Evolutionary conservation across 2,888 invertebrate genomes (phyloP).

Genomic region (Scaptodrosophila latifasciaeformis): DNA sequence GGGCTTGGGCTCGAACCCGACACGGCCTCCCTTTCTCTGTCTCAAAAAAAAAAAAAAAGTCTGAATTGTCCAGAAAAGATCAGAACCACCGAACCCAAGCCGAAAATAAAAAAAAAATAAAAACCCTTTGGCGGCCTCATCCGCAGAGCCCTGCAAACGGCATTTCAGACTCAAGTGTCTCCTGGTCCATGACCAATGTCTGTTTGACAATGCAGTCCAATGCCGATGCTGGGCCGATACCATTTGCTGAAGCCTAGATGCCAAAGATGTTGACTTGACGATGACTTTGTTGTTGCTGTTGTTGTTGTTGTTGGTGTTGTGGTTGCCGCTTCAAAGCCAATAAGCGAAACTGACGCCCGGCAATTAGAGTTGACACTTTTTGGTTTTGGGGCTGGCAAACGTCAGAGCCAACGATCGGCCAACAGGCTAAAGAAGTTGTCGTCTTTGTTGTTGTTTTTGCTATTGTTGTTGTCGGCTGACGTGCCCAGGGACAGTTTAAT

Average conservation of each 20-base stretch:
- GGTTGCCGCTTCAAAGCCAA: constrained; percentile 47
- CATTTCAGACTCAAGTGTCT: neutral
- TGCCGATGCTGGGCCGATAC: neutral
- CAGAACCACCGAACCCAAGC: neutral
- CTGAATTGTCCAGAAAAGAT: constrained; percentile 47
- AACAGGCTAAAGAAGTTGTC: constrained; percentile 59
- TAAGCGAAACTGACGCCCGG: constrained; percentile 53
- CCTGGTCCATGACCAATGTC: constrained; percentile 15
- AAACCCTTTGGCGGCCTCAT: constrained; percentile 9
- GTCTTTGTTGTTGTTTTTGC: constrained; percentile 6
- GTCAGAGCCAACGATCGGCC: neutral
- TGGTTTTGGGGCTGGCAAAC: constrained; percentile 12
- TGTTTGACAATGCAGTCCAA: constrained; percentile 1
- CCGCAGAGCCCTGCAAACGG: constrained; percentile 32
- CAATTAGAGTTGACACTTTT: constrained; percentile 73
- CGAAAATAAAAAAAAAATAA: too few relatives aligned
- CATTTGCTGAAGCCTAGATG: neutral
- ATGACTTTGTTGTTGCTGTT: constrained; percentile 3
- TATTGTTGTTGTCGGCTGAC: constrained; percentile 21
- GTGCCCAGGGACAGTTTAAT: constrained; percentile 67
- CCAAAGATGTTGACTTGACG: constrained; percentile 13
- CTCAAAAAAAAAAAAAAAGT: too few relatives aligned
- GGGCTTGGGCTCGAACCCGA: constrained; percentile 10
- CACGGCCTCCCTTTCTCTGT: too few relatives aligned
- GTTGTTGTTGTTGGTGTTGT: too few relatives aligned